Evolutionary conservation across 2,113 vertebrate genomes (phyloP), one percentile per base, ranked within the genome.

Genomic region (Myxocyprinus asiaticus): DNA sequence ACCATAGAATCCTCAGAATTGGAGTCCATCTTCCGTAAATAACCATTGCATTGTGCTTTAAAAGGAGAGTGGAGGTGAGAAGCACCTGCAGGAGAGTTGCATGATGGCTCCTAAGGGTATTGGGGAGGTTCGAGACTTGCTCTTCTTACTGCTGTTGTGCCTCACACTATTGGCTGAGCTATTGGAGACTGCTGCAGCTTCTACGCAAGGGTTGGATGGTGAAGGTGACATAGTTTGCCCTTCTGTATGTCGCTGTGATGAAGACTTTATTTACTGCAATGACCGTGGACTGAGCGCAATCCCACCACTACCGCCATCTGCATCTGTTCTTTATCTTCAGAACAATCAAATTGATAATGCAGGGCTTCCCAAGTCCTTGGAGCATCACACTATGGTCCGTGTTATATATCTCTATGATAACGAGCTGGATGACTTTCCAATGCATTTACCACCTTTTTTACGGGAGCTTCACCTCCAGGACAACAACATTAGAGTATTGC

Each of bases 401-500:
- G 96, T 97, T 58, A 94, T 98, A 86, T 98, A 99, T 88, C 94
- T 99, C 62, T 98, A 98, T 3, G 96, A 96, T 82, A 99, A 99
- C 12, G 93, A 95, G 14, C 85, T 99, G 81, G 97, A 98, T 47
- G 94, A 95, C 58, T 93, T 99, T 56, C 97, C 97, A 0, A 61
- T 93, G 0, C 91, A 96, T 72, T 86, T 98, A 9, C 96, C 97
- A 0, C 94, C 94, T 0, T 95, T 95, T 0, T 88, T 98, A 65
- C 91, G 93, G 4, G 97, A 99, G 87, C 93, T 99, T 0, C 97
- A 99, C 88, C 93, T 99, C 0, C 97, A 98, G 84, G 97, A 98
- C 84, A 99, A 98, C 90, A 98, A 98, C 15, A 96, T 98, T 17
- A 93, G 96, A 0, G 90, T 94, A 0, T 82, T 99, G 0, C 93